Conservation (phyloP, 2,113 vertebrate species). For the Sclerurus mexicanus region DNA sequence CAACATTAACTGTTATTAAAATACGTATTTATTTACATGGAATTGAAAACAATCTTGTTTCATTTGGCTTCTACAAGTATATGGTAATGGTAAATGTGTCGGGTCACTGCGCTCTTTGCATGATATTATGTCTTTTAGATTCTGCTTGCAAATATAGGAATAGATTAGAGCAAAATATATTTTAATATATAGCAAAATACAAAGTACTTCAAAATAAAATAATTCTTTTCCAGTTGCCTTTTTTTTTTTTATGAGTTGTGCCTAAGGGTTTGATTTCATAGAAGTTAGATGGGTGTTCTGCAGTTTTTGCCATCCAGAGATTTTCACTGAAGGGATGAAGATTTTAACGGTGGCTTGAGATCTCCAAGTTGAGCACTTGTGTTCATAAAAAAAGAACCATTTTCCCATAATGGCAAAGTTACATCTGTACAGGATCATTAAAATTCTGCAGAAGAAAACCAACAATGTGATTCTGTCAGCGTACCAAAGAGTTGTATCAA, state of each 20-base stretch:
- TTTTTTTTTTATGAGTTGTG: background rate
- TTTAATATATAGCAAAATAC: background rate
- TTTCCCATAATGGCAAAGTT: background rate
- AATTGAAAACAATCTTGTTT: constrained; percentile 28
- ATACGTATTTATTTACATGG: constrained; percentile 42
- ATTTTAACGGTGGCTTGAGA: background rate
- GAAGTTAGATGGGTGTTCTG: background rate
- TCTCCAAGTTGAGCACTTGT: background rate
- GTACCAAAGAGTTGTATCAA: background rate
- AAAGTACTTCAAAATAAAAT: constrained; percentile 5
- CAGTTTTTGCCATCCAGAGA: background rate
- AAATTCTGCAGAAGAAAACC: background rate
- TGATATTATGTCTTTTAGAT: background rate
- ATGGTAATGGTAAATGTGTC: background rate
- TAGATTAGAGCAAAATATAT: background rate
- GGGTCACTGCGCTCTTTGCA: background rate
- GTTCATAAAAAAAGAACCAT: background rate
- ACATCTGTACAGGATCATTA: background rate
- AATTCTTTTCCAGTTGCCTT: background rate
- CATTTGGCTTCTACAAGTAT: background rate
- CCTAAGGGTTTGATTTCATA: constrained; percentile 33
- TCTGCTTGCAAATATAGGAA: background rate
- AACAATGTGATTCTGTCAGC: background rate
- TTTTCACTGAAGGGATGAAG: background rate
- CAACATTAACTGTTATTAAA: constrained; percentile 49